Evolutionary conservation across 2,888 invertebrate species (phyloP).

Genomic region (Machimus atricapillus): DNA sequence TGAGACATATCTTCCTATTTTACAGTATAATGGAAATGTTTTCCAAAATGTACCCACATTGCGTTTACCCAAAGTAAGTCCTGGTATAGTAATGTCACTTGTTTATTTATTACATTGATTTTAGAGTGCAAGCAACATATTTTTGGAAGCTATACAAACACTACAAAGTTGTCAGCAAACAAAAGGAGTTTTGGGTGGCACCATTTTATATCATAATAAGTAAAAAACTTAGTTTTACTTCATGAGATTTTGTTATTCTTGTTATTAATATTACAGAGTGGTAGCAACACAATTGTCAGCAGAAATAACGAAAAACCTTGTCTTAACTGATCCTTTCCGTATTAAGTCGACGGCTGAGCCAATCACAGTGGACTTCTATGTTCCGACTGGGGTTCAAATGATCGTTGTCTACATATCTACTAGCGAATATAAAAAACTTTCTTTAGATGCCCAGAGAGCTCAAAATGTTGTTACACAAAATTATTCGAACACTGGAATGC

Average conservation of each 20-base stretch:
- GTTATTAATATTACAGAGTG: slow-evolving; percentile 67
- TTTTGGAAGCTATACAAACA: slow-evolving; percentile 85
- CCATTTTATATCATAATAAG: slow-evolving; percentile 89
- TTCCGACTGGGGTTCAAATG: slow-evolving; percentile 83
- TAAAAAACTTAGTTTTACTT: slow-evolving; percentile 60
- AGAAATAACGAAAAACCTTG: slow-evolving; percentile 77
- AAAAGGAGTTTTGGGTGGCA: slow-evolving; percentile 82
- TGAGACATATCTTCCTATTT: slow-evolving; percentile 86
- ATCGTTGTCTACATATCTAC: slow-evolving; percentile 77
- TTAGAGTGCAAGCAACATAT: slow-evolving; percentile 86
- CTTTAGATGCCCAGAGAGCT: slow-evolving; percentile 61
- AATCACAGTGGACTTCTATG: slow-evolving; percentile 70
- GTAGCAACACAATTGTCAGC: slow-evolving; percentile 80
- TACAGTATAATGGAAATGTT: slow-evolving; percentile 82
- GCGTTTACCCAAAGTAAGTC: slow-evolving; percentile 77
- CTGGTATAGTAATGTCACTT: background rate
- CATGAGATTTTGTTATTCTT: background rate
- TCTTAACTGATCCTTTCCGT: slow-evolving; percentile 82
- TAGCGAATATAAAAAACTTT: slow-evolving; percentile 67
- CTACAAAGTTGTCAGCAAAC: slow-evolving; percentile 83
- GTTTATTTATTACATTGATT: slow-evolving; percentile 53
- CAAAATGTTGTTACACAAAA: slow-evolving; percentile 60
- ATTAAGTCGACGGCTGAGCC: slow-evolving; percentile 83
- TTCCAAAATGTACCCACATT: slow-evolving; percentile 84
- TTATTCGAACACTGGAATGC: slow-evolving; percentile 50